phyloP scores from a whole-genome alignment of 2,113 vertebrate genomes.

The Python bivittatus region DNA sequence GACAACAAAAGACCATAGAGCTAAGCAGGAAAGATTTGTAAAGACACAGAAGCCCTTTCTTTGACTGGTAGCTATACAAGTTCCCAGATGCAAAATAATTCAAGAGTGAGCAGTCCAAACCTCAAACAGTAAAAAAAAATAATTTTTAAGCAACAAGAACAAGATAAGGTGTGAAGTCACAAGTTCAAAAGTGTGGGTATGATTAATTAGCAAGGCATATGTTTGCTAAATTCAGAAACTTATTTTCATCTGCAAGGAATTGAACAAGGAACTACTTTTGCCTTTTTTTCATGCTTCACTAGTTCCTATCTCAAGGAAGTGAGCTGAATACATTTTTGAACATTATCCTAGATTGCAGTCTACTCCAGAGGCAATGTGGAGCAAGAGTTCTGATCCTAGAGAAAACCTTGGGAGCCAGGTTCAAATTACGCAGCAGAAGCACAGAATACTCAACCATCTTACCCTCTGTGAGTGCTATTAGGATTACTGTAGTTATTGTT shows the following conservation, averaged over 20 bases:
- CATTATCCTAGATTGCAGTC: neutral
- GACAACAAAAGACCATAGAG: constrained; percentile 24
- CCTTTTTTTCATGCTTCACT: neutral
- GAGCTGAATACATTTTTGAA: neutral
- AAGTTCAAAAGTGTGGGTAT: neutral
- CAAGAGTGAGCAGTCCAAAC: neutral
- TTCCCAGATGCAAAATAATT: neutral
- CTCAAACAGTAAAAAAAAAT: neutral
- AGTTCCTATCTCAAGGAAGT: neutral
- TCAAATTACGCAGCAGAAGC: neutral
- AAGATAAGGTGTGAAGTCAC: neutral
- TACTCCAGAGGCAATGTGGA: neutral
- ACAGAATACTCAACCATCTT: too few relatives aligned
- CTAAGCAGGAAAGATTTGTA: neutral
- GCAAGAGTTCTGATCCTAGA: neutral
- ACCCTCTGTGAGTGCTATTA: too few relatives aligned
- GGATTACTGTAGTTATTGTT: too few relatives aligned
- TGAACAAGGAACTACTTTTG: neutral
- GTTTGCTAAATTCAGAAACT: neutral
- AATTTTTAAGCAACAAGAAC: neutral
- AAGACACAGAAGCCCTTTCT: constrained; percentile 1
- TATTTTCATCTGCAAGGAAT: neutral
- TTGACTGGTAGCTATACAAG: neutral
- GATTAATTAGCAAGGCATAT: neutral
- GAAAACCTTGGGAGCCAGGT: neutral